Evolutionary conservation across 2,113 vertebrate species (phyloP).

Genomic region (Galbula dea): DNA sequence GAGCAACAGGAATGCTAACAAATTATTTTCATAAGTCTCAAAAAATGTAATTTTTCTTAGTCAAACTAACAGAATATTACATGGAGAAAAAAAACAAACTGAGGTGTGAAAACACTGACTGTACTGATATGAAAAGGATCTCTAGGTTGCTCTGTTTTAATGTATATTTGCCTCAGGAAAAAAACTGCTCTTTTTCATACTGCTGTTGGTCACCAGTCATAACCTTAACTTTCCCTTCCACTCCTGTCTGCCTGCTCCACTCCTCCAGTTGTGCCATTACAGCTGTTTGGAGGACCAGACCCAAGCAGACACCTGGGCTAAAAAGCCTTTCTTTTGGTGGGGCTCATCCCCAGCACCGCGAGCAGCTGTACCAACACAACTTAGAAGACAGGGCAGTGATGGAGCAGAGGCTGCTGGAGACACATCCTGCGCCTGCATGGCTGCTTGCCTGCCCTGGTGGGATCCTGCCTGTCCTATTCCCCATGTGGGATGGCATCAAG

Average conservation of each 20-base stretch:
- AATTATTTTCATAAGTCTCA: not conserved
- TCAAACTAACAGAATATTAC: not conserved
- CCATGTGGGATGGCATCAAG: fast-evolving
- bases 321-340: not conserved
- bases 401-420: fast-evolving
- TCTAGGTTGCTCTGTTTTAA: not conserved
- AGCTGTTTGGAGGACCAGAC: not conserved
- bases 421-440: not conserved
- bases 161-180: not conserved
- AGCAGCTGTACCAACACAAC: not conserved
- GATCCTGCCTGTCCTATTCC: not conserved
- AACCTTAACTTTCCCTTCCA: fast-evolving
- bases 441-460: not conserved
- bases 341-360: not conserved
- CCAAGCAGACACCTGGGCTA: not conserved
- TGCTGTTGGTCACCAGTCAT: not conserved
- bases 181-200: not conserved
- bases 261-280: not conserved
- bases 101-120: not conserved
- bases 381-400: fast-evolving
- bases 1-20: not conserved
- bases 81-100: not conserved
- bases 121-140: not conserved
- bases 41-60: not conserved
- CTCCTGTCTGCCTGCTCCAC: not conserved